Evolutionary conservation across 2,113 vertebrate species (phyloP), one percentile per base, ranked within the genome.

Genomic region (Eubucco bourcierii): DNA sequence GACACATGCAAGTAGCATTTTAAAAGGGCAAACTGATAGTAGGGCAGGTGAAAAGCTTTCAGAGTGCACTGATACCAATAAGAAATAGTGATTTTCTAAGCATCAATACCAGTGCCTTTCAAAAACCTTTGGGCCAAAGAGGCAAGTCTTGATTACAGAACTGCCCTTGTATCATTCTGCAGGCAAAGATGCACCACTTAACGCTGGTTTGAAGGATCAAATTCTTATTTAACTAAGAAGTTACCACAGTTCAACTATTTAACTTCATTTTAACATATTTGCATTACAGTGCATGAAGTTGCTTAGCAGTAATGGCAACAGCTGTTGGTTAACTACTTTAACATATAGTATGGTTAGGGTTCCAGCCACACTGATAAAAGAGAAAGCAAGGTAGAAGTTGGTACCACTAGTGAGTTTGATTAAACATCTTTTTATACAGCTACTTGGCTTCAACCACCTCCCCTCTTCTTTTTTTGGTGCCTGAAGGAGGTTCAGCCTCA

Each of bases 211-310:
- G 31, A 90, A 88, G 80, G 76, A 19, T 82, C 52, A 86, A 71
- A 88, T 66, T 71, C 33, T 79, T 58, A 81, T 47, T 80, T 75
- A 74, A 76, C 39, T 59, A 50, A 47, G 28, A 64, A 80, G 58
- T 80, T 94, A 89, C 73, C 67, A 59, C 2, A 79, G 37, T 41
- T 76, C 31, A 83, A 74, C 67, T 82, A 24, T 77, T 84, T 68
- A 84, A 79, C 46, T 47, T 82, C 21, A 76, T 84, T 94, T 79
- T 63, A 73, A 73, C 31, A 18, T 80, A 85, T 71, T 89, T 93
- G 64, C 60, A 56, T 77, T 90, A 76, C n/a, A 76, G 37, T 56
- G 64, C 84, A n/a, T 31, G 59, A 47, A 80, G 83, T 44, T 80
- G 39, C 44, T 84, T 79, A 84, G 78, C 56, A 77, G 52, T 25